A percentile compares a stretch with the other conserved stretches of the same genome.
Evolutionary conservation across 1,140 invertebrate genomes (phyloP).

Genomic region (Stegodyphus dumicola): DNA sequence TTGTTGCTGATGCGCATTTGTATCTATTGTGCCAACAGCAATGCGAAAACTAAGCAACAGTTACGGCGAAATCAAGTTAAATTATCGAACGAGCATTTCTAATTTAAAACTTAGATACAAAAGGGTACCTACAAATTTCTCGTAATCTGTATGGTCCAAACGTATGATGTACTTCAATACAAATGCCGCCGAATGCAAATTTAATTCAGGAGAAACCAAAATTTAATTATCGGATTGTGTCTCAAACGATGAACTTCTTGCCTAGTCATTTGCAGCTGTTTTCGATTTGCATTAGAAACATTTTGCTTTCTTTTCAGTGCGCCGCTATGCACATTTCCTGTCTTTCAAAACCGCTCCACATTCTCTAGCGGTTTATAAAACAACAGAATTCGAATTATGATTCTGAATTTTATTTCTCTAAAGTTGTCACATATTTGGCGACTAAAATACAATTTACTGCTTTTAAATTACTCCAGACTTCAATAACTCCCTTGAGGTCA

Average conservation of each 20-base stretch:
- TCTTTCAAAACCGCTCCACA: neutral
- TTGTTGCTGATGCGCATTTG: no score
- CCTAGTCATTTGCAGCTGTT: slow-evolving; percentile 45
- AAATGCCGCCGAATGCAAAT: slow-evolving; percentile 40
- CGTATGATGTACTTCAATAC: slow-evolving; percentile 22
- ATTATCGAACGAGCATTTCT: slow-evolving; percentile 39
- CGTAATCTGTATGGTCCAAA: slow-evolving; percentile 12
- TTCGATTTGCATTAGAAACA: slow-evolving; percentile 41
- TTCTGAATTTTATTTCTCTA: no score
- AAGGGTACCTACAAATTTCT: slow-evolving; percentile 12
- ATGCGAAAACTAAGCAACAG: neutral
- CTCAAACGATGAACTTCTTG: slow-evolving; percentile 39
- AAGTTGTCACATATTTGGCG: no score
- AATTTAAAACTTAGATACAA: slow-evolving; percentile 25
- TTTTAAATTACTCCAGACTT: no score
- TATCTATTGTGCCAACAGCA: no score
- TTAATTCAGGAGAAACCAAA: slow-evolving; percentile 55
- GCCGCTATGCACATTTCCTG: neutral
- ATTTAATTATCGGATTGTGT: slow-evolving; percentile 57
- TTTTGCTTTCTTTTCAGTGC: slow-evolving; percentile 6
- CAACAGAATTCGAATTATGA: no score
- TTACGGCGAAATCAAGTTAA: slow-evolving; percentile 46
- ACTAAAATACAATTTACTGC: no score
- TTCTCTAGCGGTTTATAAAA: no score
- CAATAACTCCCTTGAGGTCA: no score